Conservation (phyloP, 1,140 invertebrate genomes). For the Heliconius melpomene region DNA sequence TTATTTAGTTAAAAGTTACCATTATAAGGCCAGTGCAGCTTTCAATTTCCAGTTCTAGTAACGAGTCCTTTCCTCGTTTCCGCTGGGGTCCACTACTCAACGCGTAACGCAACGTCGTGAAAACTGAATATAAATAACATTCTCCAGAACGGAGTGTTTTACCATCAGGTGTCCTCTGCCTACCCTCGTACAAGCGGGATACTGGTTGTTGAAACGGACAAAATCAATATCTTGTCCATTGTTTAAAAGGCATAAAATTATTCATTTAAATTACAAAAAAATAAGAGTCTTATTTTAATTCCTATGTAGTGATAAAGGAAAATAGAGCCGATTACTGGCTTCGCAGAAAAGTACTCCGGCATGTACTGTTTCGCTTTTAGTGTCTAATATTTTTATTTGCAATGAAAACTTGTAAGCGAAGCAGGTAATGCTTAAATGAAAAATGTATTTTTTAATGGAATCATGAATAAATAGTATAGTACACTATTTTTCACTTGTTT, state of each 20-base stretch:
- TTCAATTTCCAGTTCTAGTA: too few species aligned
- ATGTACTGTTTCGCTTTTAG: conserved; percentile 29
- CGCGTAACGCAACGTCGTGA: too few species aligned
- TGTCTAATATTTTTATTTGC: conserved; percentile 24
- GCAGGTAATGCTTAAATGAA: neutral
- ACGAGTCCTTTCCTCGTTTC: too few species aligned
- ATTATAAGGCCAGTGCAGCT: too few species aligned
- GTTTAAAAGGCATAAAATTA: neutral
- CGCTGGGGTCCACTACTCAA: too few species aligned
- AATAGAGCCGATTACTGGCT: conserved; percentile 22
- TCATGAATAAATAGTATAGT: too few species aligned
- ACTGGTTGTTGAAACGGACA: neutral
- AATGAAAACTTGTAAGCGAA: conserved; percentile 20
- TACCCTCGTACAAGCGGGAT: neutral
- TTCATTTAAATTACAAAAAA: neutral
- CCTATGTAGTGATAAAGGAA: neutral
- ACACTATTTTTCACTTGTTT: too few species aligned
- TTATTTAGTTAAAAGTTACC: too few species aligned
- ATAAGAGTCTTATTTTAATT: neutral
- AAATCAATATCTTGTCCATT: neutral
- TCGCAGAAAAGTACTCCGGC: conserved; percentile 13
- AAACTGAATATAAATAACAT: neutral
- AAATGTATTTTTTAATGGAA: neutral
- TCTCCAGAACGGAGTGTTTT: neutral
- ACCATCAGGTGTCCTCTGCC: neutral